A percentile compares a stretch with the other conserved stretches of the same genome.
These are phyloP conservation scores for Trogon melanurus DNA, from an alignment of 2,113 vertebrate genomes.

Conservation along the genomic window DNA sequence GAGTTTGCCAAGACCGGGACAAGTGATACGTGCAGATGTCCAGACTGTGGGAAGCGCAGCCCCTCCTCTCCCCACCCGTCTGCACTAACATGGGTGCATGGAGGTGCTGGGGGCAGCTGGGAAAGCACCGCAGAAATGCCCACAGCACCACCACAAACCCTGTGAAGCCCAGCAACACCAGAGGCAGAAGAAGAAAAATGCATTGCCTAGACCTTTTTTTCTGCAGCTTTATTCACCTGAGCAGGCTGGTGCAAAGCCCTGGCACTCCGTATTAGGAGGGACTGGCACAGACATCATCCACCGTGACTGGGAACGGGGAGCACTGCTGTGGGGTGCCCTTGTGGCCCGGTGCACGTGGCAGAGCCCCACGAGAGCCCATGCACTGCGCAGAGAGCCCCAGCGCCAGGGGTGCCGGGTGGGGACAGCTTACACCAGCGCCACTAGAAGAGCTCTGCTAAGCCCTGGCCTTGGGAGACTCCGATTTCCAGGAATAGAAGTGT, in stretches of 20 bases:
- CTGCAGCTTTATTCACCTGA: background rate
- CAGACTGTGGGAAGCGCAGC: background rate
- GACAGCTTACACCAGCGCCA: background rate
- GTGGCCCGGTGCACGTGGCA: fast-evolving
- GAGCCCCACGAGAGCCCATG: background rate
- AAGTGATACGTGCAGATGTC: background rate
- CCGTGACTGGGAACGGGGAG: fast-evolving
- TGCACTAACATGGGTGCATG: fast-evolving
- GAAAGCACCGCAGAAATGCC: background rate
- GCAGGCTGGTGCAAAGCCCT: background rate
- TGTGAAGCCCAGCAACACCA: background rate
- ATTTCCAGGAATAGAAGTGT: slow-evolving; percentile 25
- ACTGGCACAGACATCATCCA: fast-evolving
- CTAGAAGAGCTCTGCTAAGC: background rate
- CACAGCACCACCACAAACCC: background rate
- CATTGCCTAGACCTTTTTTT: background rate
- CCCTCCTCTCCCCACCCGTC: background rate
- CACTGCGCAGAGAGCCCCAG: background rate
- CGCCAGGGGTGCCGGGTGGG: background rate
- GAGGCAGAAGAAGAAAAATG: background rate
- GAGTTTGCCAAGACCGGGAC: background rate
- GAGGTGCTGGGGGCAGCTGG: background rate
- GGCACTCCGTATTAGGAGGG: fast-evolving
- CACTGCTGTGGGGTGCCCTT: background rate
- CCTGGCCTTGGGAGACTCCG: slow-evolving; percentile 8